Evolutionary conservation across 2,888 invertebrate genomes (phyloP).

Genomic region (Drosophila merina): DNA sequence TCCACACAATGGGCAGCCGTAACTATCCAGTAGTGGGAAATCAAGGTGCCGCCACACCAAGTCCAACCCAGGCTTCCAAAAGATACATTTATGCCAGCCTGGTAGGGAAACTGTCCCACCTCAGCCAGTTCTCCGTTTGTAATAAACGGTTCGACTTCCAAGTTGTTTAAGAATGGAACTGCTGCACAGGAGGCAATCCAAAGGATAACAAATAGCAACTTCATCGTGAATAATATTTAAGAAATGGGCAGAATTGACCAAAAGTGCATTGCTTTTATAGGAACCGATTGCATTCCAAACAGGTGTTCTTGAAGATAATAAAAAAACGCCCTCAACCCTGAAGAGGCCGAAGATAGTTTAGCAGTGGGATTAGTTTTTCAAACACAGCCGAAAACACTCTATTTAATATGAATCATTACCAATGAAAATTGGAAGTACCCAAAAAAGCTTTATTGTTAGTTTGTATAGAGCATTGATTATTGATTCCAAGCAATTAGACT

Average conservation of each 20-base stretch:
- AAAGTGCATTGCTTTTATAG: constrained; percentile 14
- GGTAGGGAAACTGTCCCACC: constrained; percentile 71
- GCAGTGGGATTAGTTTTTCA: constrained; percentile 11
- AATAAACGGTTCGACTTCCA: constrained; percentile 54
- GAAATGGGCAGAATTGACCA: neutral
- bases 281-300: neutral
- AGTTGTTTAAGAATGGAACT: neutral
- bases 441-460: neutral
- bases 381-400: constrained; percentile 8
- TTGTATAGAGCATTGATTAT: neutral
- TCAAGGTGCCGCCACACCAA: constrained; percentile 76
- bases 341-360: constrained; percentile 11
- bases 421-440: neutral
- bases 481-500: neutral
- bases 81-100: constrained; percentile 69
- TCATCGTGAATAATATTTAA: constrained; percentile 33
- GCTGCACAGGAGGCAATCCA: constrained; percentile 42
- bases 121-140: constrained; percentile 62
- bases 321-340: constrained; percentile 2
- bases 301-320: constrained; percentile 14
- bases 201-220: constrained; percentile 46
- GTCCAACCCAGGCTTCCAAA: constrained; percentile 24
- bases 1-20: constrained; percentile 77
- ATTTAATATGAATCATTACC: neutral
- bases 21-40: constrained; percentile 66